phyloP scores from a whole-genome alignment of 2,888 invertebrate species.

The Napeogenes inachia region DNA sequence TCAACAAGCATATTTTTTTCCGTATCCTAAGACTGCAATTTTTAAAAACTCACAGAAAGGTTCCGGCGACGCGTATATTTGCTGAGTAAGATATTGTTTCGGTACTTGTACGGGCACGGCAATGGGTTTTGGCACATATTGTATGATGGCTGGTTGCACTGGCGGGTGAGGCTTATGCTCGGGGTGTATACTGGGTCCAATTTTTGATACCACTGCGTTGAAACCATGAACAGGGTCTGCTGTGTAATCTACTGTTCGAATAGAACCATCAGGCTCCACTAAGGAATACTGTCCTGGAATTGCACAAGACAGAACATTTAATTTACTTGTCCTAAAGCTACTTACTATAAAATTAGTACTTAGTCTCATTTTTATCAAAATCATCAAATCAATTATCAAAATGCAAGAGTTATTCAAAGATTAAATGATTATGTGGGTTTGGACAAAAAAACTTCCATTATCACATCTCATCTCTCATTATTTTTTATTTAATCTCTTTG shows the following conservation, averaged over 20 bases:
- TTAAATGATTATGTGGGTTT: no score
- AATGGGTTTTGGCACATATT: conserved; percentile 49
- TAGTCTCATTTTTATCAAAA: no score
- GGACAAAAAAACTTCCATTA: no score
- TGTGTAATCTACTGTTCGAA: conserved; percentile 76
- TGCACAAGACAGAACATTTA: not conserved
- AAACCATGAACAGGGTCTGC: conserved; percentile 78
- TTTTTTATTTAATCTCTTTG: no score
- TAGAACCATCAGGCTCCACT: conserved; percentile 73
- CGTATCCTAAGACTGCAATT: not conserved
- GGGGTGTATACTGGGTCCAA: conserved; percentile 68
- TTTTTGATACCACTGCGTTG: conserved; percentile 76
- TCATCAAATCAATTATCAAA: no score
- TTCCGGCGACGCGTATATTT: conserved; percentile 41
- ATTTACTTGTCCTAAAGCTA: no score
- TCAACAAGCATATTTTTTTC: no score
- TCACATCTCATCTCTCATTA: no score
- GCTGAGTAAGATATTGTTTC: conserved; percentile 39
- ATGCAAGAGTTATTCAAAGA: no score
- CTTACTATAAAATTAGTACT: no score
- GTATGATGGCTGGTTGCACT: conserved; percentile 40
- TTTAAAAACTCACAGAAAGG: conserved; percentile 44
- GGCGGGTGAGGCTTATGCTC: conserved; percentile 38
- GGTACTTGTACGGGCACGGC: conserved; percentile 62
- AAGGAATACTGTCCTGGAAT: conserved; percentile 72